A percentile compares a stretch with the other conserved stretches of the same genome.
Evolutionary conservation across 1,140 invertebrate species (phyloP).

Genomic region (Pseudomyrmex dendroicus): DNA sequence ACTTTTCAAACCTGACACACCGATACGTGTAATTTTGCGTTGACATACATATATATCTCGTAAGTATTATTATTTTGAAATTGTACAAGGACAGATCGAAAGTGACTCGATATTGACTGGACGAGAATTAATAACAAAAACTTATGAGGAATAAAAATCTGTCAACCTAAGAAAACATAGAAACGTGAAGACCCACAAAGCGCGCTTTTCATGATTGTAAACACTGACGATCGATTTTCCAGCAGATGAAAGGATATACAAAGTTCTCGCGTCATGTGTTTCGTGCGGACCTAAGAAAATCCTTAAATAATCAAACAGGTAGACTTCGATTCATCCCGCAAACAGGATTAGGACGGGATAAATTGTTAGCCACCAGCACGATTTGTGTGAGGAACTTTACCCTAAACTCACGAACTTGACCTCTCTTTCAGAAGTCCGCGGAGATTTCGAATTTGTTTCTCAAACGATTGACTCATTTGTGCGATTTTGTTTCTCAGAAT

Average conservation of each 20-base stretch:
- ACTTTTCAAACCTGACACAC: too few relatives aligned
- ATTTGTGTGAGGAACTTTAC: background rate
- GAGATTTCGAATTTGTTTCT: constrained; percentile 40
- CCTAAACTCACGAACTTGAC: constrained; percentile 1
- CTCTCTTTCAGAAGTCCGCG: background rate
- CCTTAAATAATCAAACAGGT: constrained; percentile 37
- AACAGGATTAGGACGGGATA: constrained; percentile 42
- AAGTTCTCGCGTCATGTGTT: background rate
- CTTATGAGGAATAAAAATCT: background rate
- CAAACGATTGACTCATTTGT: background rate
- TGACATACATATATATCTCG: too few relatives aligned
- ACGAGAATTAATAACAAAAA: background rate
- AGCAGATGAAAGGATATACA: background rate
- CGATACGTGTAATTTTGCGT: too few relatives aligned
- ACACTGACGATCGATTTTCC: background rate
- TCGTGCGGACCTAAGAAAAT: background rate
- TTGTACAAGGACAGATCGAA: too few relatives aligned
- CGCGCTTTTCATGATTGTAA: background rate
- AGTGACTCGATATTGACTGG: too few relatives aligned
- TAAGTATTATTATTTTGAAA: too few relatives aligned
- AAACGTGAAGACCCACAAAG: constrained; percentile 4
- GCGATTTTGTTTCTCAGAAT: background rate
- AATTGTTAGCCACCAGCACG: background rate
- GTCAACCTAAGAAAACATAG: background rate
- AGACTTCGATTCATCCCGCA: background rate